phyloP scores from a whole-genome alignment of 1,140 invertebrate species.

The Aphis gossypii region DNA sequence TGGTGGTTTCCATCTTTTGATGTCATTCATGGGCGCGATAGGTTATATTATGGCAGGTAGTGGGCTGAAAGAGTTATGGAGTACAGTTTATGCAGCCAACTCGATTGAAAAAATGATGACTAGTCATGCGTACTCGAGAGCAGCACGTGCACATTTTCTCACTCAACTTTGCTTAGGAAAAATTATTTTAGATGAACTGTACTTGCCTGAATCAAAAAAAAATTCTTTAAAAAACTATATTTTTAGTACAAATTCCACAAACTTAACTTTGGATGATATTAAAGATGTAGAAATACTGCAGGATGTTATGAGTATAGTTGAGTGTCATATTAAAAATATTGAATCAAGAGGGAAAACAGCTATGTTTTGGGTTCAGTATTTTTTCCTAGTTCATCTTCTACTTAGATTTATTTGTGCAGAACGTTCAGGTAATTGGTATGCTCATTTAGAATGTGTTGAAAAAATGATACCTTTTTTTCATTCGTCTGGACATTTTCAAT shows the following conservation, averaged over 20 bases:
- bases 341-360: slow-evolving; percentile 60
- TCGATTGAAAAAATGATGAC: slow-evolving; percentile 40
- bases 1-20: slow-evolving; percentile 52
- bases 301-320: neutral
- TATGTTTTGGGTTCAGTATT: slow-evolving; percentile 65
- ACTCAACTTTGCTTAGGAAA: neutral
- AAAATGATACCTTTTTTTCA: slow-evolving; percentile 65
- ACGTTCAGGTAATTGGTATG: slow-evolving; percentile 62
- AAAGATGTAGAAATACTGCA: neutral
- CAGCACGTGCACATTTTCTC: neutral
- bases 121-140: neutral
- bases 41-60: slow-evolving; percentile 34
- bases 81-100: neutral
- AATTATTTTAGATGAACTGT: neutral
- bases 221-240: neutral
- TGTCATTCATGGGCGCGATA: slow-evolving; percentile 41
- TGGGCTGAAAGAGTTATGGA: neutral
- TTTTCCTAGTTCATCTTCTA: slow-evolving; percentile 54
- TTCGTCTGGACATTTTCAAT: slow-evolving; percentile 62
- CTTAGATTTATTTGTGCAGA: slow-evolving; percentile 65
- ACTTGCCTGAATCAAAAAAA: neutral
- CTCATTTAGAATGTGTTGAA: slow-evolving; percentile 63
- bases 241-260: neutral
- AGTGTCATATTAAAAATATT: neutral
- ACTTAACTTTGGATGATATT: neutral